Percentiles rank a stretch among this genome's conserved stretches.
These are phyloP conservation scores for Nesidiocoris tenuis DNA, from an alignment of 2,888 invertebrate species.

Conservation along the genomic window DNA sequence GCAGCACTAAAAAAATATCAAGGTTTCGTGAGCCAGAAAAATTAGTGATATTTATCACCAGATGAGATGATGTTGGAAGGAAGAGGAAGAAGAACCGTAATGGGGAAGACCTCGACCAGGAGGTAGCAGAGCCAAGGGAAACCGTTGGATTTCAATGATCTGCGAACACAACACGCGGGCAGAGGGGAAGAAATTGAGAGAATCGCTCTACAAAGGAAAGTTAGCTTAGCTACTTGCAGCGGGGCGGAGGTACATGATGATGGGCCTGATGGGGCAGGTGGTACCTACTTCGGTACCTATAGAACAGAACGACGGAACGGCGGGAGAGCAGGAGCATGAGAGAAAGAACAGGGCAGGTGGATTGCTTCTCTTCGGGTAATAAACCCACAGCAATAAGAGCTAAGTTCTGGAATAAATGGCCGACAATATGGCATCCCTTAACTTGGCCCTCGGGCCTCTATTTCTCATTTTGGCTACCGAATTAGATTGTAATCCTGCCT, in stretches of 20 bases:
- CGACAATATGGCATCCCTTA: constrained; percentile 21
- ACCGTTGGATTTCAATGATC: neutral
- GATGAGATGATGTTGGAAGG: too few species aligned
- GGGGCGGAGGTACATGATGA: neutral
- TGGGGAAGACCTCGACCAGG: too few species aligned
- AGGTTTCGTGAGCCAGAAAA: too few species aligned
- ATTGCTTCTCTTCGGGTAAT: constrained; percentile 4
- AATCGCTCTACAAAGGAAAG: neutral
- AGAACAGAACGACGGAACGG: neutral
- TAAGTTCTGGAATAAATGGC: constrained; percentile 32
- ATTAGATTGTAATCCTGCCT: constrained; percentile 9
- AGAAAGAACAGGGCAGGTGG: neutral
- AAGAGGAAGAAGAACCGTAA: neutral
- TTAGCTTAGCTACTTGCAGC: neutral
- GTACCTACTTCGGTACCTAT: constrained; percentile 19
- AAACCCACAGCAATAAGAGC: constrained; percentile 25
- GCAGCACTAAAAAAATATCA: too few species aligned
- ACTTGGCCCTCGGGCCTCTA: constrained; percentile 7
- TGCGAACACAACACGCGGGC: neutral
- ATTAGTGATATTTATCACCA: too few species aligned
- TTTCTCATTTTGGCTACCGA: constrained; percentile 21
- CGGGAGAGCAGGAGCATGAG: neutral
- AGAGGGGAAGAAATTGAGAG: neutral
- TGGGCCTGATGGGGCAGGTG: constrained; percentile 3
- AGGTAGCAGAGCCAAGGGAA: neutral